These are phyloP conservation scores for Zapus hudsonius DNA, from an alignment of 2,113 vertebrate species.

Conservation along the genomic window DNA sequence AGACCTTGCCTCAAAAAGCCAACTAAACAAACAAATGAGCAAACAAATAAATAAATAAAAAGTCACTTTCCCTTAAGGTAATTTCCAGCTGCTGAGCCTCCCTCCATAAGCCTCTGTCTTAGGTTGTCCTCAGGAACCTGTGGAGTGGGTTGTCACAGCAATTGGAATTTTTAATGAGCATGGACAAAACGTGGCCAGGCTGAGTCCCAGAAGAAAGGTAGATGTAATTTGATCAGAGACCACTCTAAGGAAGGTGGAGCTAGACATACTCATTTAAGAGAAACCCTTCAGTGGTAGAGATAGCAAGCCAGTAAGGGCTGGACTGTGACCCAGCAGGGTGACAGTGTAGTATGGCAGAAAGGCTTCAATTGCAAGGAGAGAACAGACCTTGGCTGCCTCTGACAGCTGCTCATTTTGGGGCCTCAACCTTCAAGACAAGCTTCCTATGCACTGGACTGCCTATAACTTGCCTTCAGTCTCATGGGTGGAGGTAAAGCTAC, in stretches of 20 bases:
- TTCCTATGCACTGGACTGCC: neutral
- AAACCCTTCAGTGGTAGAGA: neutral
- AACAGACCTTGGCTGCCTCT: neutral
- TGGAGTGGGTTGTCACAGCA: neutral
- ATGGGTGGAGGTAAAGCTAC: accelerated
- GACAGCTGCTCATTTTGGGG: neutral
- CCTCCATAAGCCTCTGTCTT: neutral
- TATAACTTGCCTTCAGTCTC: too few relatives aligned
- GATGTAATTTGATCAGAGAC: neutral
- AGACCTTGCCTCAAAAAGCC: too few relatives aligned
- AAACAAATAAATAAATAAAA: neutral
- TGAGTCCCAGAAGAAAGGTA: neutral
- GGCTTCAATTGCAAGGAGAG: neutral
- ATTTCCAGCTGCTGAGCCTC: too few relatives aligned
- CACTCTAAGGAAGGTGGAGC: neutral
- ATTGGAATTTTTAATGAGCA: neutral
- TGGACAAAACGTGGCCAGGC: neutral
- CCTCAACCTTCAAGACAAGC: neutral
- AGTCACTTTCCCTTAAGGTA: neutral
- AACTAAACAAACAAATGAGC: too few relatives aligned
- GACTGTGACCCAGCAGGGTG: too few relatives aligned
- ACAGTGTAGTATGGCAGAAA: neutral
- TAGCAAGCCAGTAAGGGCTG: neutral
- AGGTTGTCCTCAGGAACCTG: neutral
- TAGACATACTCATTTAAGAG: neutral